Conservation (phyloP, 2,113 vertebrate species). For the Pelusios castaneus region DNA sequence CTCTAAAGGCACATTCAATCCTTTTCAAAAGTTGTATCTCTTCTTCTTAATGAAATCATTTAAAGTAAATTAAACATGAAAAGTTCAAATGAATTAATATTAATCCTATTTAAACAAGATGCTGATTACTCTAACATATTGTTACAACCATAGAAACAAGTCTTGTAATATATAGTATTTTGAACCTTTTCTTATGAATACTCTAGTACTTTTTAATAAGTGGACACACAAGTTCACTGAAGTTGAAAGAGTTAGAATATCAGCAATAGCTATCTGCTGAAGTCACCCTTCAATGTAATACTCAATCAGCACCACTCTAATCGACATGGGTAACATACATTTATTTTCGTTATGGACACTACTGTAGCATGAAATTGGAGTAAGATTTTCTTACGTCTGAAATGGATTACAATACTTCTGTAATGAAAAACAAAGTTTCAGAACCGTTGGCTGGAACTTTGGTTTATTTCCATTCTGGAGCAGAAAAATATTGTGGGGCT, state of each 20-base stretch:
- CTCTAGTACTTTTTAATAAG: background rate
- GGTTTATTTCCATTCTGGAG: background rate
- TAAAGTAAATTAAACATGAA: background rate
- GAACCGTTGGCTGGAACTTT: slow-evolving; percentile 1
- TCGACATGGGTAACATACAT: slow-evolving; percentile 31
- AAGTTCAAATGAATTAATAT: background rate
- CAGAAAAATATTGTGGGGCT: background rate
- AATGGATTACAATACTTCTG: slow-evolving; percentile 43
- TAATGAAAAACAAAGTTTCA: slow-evolving; percentile 41
- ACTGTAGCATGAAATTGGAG: slow-evolving; percentile 71
- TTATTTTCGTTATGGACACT: slow-evolving; percentile 64
- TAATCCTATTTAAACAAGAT: background rate
- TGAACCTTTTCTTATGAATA: background rate
- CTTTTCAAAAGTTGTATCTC: background rate
- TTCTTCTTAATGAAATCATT: background rate
- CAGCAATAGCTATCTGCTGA: background rate
- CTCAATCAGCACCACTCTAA: slow-evolving; percentile 46
- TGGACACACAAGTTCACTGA: accelerated
- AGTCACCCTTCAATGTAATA: background rate
- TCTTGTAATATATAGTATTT: background rate
- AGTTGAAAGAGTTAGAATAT: background rate
- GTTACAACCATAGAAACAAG: accelerated
- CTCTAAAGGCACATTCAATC: background rate
- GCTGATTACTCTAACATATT: background rate
- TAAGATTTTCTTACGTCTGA: slow-evolving; percentile 58